Evolutionary conservation across 2,797 vertebrate genomes (phyloP).

Genomic region (Scyliorhinus canicula): DNA sequence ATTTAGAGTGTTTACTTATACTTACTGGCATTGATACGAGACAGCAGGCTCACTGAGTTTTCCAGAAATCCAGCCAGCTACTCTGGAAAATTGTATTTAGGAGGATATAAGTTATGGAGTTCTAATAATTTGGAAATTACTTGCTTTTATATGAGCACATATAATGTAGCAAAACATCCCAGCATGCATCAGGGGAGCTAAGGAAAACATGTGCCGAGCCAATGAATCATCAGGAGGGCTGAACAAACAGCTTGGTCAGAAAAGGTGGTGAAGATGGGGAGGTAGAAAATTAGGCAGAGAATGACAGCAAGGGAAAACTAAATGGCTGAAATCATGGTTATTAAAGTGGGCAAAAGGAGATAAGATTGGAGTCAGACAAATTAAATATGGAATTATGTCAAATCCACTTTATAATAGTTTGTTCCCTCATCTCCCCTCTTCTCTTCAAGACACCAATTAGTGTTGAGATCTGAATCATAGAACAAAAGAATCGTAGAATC

Average conservation of each 20-base stretch:
- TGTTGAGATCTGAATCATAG: neutral
- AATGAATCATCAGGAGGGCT: neutral
- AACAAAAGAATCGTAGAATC: too few species aligned
- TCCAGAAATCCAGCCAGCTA: neutral
- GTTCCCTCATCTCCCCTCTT: neutral
- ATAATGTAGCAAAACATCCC: neutral
- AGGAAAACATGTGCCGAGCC: neutral
- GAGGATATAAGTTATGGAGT: neutral
- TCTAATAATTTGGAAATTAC: neutral
- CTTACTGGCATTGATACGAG: neutral
- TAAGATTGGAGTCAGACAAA: neutral
- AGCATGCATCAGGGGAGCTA: neutral
- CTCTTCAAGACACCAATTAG: neutral
- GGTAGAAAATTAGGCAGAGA: neutral
- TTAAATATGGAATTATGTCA: neutral
- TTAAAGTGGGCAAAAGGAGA: neutral
- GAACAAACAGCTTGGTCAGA: neutral
- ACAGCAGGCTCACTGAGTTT: neutral
- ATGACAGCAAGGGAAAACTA: neutral
- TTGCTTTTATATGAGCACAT: neutral
- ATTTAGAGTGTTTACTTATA: conserved; percentile 1
- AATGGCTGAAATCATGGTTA: neutral
- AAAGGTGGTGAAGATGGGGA: neutral
- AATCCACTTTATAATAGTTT: neutral
- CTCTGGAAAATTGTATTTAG: neutral